These are phyloP conservation scores for Bubalus kerabau DNA, from an alignment of 2,113 vertebrate species.

Conservation along the genomic window DNA sequence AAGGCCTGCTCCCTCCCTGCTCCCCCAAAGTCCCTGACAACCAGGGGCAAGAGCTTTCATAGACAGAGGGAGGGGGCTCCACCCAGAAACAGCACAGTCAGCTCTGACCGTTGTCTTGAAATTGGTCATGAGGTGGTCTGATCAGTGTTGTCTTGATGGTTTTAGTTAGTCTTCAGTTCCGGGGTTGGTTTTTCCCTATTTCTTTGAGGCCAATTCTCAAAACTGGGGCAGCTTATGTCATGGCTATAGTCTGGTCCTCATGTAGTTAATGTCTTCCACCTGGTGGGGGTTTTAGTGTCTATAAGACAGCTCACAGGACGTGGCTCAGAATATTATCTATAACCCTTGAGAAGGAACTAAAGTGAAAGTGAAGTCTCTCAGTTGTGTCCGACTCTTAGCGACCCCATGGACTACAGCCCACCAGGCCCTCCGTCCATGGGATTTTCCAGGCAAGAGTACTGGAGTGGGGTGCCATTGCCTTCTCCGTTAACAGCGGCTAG, in stretches of 20 bases:
- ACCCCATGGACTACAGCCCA: too few species aligned
- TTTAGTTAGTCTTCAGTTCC: background rate
- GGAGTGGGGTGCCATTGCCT: too few species aligned
- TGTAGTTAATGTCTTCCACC: background rate
- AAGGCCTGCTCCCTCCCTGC: background rate
- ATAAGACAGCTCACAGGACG: background rate
- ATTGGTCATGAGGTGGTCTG: background rate
- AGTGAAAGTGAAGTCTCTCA: too few species aligned
- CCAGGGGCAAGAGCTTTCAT: background rate
- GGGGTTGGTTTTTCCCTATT: background rate
- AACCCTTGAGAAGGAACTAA: background rate
- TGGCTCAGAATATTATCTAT: background rate
- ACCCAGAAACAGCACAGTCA: rapidly evolving
- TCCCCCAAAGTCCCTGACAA: background rate
- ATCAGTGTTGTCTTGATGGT: background rate
- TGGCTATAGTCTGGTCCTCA: background rate
- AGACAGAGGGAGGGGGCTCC: background rate
- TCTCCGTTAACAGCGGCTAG: too few species aligned
- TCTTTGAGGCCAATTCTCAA: background rate
- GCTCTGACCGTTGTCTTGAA: rapidly evolving
- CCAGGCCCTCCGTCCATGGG: too few species aligned
- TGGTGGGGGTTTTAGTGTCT: background rate
- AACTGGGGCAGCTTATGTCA: background rate
- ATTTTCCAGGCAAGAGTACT: too few species aligned
- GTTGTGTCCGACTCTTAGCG: too few species aligned